Evolutionary conservation across 2,797 vertebrate genomes (phyloP).

Genomic region (Lacerta viridis): DNA sequence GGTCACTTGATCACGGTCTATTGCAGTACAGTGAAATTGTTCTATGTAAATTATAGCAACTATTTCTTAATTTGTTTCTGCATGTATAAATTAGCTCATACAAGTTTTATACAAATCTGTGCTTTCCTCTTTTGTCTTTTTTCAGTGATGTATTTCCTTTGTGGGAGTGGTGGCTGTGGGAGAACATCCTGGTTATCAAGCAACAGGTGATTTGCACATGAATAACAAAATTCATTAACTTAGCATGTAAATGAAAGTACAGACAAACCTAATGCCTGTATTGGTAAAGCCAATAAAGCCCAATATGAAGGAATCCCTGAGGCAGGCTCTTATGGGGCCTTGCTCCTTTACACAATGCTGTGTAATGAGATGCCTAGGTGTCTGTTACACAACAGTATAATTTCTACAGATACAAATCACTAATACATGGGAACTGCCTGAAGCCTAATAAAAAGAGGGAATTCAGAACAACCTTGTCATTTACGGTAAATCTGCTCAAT

Average conservation of each 20-base stretch:
- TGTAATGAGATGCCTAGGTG: not conserved
- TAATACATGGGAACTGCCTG: constrained; percentile 26
- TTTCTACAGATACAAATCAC: constrained; percentile 33
- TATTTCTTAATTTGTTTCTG: too few species aligned
- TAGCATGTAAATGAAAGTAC: not conserved
- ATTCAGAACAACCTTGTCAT: constrained; percentile 26
- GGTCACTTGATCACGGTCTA: too few species aligned
- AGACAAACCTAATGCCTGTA: not conserved
- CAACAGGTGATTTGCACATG: not conserved
- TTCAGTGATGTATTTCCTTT: too few species aligned
- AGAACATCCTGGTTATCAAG: not conserved
- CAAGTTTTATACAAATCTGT: too few species aligned
- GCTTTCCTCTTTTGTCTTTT: too few species aligned
- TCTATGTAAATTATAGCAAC: too few species aligned
- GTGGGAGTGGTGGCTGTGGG: too few species aligned
- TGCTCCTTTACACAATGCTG: too few species aligned
- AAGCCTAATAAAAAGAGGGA: constrained; percentile 38
- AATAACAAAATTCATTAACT: not conserved
- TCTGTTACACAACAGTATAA: not conserved
- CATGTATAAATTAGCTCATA: not conserved
- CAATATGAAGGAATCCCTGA: not conserved
- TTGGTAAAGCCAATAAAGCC: not conserved
- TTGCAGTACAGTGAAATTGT: too few species aligned
- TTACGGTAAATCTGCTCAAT: constrained; percentile 43
- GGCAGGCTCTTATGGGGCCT: not conserved